Evolutionary conservation across 2,113 vertebrate species (phyloP), one percentile per base, ranked within the genome.

Genomic region (Sorex araneus): DNA sequence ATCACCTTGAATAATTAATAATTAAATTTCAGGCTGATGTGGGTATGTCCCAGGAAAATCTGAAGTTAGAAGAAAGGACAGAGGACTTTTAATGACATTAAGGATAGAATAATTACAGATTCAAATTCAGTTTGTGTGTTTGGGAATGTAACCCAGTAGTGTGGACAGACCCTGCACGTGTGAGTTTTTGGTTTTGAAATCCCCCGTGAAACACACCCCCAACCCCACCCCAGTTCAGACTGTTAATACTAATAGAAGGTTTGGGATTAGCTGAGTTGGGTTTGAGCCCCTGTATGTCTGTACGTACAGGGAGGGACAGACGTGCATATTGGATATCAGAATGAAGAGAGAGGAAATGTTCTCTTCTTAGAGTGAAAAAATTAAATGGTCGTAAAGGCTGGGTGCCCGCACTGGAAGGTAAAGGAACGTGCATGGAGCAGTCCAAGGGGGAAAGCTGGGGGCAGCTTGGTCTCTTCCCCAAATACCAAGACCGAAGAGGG

Each of bases 321-420:
- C 40, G 7, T 7, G 7, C 8, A 54, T 54, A 16, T 54, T 3
- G 40, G 40, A 40, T 40, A 54, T 54, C 12, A 15, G 54, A 54
- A 54, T 54, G 54, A 54, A 54, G 54, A 54, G 13, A 54, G 18
- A 5, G 70, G 36, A 60, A 82, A 21, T 66, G 67, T 50, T 78
- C 40, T 89, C 3, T 93, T 89, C 3, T 93, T 91, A 85, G 28
- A 57, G 81, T 88, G 73, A 81, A 88, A 81, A 88, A 84, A 32
- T 75, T 13, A 36, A 88, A n/a, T 74, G 28, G 84, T 21, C 50
- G 50, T 11, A 70, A 75, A 70, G 13, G 57, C 32, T 82, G 32
- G 87, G n/a, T 82, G 54, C 32, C 47, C 83, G n/a, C 86, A 82
- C 57, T 64, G 6, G 30, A 75, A 84, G 54, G 54, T 54, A 54